Evolutionary conservation across 2,888 invertebrate genomes (phyloP).

Genomic region (Rhogogaster chlorosoma): DNA sequence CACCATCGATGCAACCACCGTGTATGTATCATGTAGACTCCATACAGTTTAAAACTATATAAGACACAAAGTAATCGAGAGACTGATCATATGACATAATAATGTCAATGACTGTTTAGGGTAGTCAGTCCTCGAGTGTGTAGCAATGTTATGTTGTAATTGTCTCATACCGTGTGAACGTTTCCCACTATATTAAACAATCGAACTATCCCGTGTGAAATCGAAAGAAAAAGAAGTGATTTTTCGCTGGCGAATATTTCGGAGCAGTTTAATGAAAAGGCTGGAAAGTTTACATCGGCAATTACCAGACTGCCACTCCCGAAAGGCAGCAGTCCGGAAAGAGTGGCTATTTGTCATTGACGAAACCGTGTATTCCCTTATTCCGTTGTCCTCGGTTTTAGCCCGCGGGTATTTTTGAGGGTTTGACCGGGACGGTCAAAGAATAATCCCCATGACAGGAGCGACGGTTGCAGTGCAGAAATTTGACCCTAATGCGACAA

Average conservation of each 20-base stretch:
- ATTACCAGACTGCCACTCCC: constrained; percentile 27
- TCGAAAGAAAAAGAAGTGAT: background rate
- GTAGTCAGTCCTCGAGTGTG: background rate
- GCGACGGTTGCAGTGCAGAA: constrained; percentile 56
- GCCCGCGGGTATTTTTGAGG: background rate
- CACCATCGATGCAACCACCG: background rate
- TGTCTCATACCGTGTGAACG: constrained; percentile 14
- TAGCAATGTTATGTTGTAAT: background rate
- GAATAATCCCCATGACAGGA: constrained; percentile 2
- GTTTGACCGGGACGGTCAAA: constrained; percentile 28
- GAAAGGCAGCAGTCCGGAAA: constrained; percentile 25
- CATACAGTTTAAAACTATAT: background rate
- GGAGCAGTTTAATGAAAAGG: background rate
- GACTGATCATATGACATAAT: background rate
- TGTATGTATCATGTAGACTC: background rate
- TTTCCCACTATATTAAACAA: background rate
- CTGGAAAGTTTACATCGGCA: constrained; percentile 29
- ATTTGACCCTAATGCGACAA: constrained; percentile 60
- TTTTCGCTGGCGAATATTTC: background rate
- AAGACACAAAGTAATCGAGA: constrained; percentile 23
- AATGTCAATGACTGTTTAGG: background rate
- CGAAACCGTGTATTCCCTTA: background rate
- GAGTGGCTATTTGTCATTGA: constrained; percentile 37
- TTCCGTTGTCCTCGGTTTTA: background rate
- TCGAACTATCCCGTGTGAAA: background rate